These are phyloP conservation scores for Amphipoea lucens DNA, from an alignment of 2,888 invertebrate genomes.

Conservation along the genomic window DNA sequence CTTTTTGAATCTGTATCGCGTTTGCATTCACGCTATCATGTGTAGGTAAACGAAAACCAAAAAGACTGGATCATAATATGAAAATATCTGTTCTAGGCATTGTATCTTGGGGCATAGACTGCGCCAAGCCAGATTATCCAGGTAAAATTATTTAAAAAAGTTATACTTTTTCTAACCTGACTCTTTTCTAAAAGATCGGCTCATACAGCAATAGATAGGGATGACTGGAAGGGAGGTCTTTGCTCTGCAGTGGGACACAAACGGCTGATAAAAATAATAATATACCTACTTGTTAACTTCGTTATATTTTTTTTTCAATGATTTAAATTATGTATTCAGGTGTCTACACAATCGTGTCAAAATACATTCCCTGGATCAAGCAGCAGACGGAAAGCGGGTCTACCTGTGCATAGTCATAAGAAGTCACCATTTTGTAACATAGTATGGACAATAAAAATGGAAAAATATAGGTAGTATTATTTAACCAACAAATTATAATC, in stretches of 20 bases:
- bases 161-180: background rate
- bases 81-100: constrained; percentile 84
- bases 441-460: constrained; percentile 48
- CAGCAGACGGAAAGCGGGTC: constrained; percentile 80
- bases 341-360: constrained; percentile 90
- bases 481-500: constrained; percentile 41
- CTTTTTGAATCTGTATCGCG: background rate
- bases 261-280: background rate
- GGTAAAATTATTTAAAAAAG: constrained; percentile 75
- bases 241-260: background rate
- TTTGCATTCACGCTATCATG: background rate
- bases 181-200: background rate
- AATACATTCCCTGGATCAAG: constrained; percentile 89
- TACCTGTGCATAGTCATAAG: constrained; percentile 80
- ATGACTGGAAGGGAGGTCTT: background rate
- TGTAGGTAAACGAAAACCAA: background rate
- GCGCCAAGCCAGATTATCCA: constrained; percentile 90
- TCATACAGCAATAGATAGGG: background rate
- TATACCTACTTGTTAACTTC: background rate
- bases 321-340: constrained; percentile 77
- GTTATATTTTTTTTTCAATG: background rate
- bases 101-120: constrained; percentile 93
- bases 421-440: constrained; percentile 53
- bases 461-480: constrained; percentile 30
- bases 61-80: background rate